Percentiles rank a stretch among this genome's conserved stretches.
Conservation (phyloP, 2,113 vertebrate species). For the Campylomormyrus numenius region DNA sequence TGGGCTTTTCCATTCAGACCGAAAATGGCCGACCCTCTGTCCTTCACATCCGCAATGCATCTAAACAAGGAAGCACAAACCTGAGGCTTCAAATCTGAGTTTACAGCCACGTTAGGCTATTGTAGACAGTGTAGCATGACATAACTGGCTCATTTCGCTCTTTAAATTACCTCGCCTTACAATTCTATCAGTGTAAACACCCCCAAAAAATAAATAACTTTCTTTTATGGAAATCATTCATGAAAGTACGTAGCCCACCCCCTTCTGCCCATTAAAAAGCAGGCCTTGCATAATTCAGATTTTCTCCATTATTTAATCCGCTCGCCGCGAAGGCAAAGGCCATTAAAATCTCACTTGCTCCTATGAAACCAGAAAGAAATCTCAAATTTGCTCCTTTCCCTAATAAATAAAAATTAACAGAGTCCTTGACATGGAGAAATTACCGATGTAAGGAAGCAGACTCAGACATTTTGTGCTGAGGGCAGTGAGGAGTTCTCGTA, state of each 20-base stretch:
- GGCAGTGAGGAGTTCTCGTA: neutral
- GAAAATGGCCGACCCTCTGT: neutral
- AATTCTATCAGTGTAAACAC: neutral
- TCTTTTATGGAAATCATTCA: neutral
- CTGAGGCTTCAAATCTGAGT: neutral
- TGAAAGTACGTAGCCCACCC: neutral
- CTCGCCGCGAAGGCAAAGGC: neutral
- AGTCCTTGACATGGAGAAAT: neutral
- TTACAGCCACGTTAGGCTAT: neutral
- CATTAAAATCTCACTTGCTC: neutral
- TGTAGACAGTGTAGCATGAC: neutral
- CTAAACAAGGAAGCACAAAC: conserved; percentile 4
- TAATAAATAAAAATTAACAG: conserved; percentile 9
- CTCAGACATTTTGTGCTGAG: neutral
- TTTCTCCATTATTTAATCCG: conserved; percentile 3
- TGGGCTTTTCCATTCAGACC: neutral
- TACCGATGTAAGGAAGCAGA: neutral
- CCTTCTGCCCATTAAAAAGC: neutral
- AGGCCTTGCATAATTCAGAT: neutral
- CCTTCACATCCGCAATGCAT: conserved; percentile 4
- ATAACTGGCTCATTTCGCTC: neutral
- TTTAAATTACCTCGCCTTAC: neutral
- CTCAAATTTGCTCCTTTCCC: neutral
- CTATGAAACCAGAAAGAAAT: conserved; percentile 4
- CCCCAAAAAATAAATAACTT: neutral